Evolutionary conservation across 2,113 vertebrate species (phyloP).

Genomic region (Alectura lathami): DNA sequence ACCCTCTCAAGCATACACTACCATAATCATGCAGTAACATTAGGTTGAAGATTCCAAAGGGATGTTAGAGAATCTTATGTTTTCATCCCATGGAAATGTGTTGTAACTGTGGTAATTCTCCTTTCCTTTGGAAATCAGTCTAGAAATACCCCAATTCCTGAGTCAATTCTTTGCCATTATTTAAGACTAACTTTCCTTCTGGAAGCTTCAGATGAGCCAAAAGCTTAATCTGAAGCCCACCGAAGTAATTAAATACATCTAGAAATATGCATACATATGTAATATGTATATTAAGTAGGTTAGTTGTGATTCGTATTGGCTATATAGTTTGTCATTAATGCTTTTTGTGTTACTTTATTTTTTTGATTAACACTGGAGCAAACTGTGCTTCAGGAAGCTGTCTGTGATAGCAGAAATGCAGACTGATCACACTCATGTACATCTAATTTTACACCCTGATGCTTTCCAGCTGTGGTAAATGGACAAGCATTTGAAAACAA

Average conservation of each 20-base stretch:
- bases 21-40: not conserved
- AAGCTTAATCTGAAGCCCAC: not conserved
- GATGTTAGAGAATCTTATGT: not conserved
- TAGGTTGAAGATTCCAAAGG: not conserved
- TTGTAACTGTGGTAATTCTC: not conserved
- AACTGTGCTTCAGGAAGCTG: not conserved
- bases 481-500: not conserved
- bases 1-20: not conserved
- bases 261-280: not conserved
- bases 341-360: not conserved
- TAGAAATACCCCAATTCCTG: not conserved
- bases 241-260: not conserved
- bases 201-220: not conserved
- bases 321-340: not conserved
- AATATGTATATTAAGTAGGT: not conserved
- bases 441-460: not conserved
- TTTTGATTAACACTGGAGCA: not conserved
- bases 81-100: not conserved
- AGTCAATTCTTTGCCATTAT: not conserved
- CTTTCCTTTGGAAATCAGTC: not conserved
- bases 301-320: not conserved
- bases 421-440: not conserved
- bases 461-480: not conserved
- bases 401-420: not conserved
- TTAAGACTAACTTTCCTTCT: not conserved